Evolutionary conservation across 2,888 invertebrate species (phyloP), one percentile per base, ranked within the genome.

Genomic region (Salpingus planirostris): DNA sequence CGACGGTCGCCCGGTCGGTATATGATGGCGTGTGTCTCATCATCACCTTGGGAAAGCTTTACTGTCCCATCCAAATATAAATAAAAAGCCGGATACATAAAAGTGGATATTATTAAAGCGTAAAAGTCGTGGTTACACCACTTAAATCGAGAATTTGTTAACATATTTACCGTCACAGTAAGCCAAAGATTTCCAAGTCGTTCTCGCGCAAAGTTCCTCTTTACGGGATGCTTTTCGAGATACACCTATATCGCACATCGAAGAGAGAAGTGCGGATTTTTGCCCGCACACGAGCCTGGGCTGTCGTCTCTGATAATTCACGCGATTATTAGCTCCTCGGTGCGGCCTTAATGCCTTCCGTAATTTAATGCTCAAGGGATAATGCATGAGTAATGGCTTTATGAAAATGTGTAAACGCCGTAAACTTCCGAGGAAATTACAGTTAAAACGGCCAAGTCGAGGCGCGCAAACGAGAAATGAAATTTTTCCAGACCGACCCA

Each of bases 41-140:
- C 5, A 23, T 23, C 4, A 6, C 10, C 10, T 23, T 4, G 6
- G 23, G 5, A 8, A 7, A 18, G 6, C 18, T 18, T 18, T 47
- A 47, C 47, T 47, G 44, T 45, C 39, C 44, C 44, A 40, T 47
- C 43, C 43, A 38, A 35, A 36, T 45, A 40, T 38, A 38, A 43
- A 45, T 46, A 43, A 44, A 41, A 35, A 42, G 45, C 48, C 48
- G 50, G 50, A 50, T 44, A 44, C 42, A 46, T 47, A 46, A 47
- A 49, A n/a, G n/a, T n/a, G n/a, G 18, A 31, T 33, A 38, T 36
- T 32, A 36, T 32, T 29, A 23, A 21, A 13, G 22, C 31, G 25
- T 36, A 15, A 23, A 33, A 28, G 13, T n/a, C n/a, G n/a, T n/a
- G n/a, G n/a, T n/a, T n/a, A n/a, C n/a, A n/a, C n/a, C 15, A 24